Base-by-base conservation (phyloP, 2,113 vertebrate genomes). In the Amphilophus citrinellus region DNA sequence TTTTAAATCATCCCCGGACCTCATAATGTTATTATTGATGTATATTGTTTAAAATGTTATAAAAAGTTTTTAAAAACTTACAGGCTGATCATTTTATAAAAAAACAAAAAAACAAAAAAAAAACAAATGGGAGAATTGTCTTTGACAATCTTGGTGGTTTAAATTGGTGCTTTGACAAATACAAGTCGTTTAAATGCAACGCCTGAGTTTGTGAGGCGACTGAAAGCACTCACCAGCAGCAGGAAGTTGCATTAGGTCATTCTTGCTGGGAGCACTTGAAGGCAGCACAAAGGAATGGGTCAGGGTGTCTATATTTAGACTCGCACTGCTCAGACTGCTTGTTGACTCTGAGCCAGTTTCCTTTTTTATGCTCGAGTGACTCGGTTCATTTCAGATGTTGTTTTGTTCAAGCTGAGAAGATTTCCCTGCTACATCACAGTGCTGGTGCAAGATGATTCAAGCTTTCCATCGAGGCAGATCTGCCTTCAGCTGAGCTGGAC, bases 301-400 rank as follows among this genome's bases (percentile, higher is more conserved):
- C 65, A 86, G 24, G 27, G 30, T 2, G 32, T 85, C 80, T 93
- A 93, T 94, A 89, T 90, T 78, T 93, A 91, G 85, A 32, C 60
- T 32, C 20, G 1, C 17, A 27, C 56, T 61, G 71, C 30, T 82
- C 53, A 22, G 60, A 35, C 76, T 76, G 42, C 61, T 62, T 59
- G 62, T 68, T 86, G 79, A 78, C 76, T 68, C 50, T 44, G 17
- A 9, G 68, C 18, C 71, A 24, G 22, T n/a, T 73, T 80, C 39
- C 63, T 77, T 90, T 84, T 78, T 89, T 71, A 11, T 6, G 3
- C 14, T 11, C 1, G 13, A 39, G 37, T 3, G 1, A n/a, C 50
- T 37, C 3, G 7, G 44, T 61, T 79, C 37, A 50, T 47, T 30
- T 76, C 66, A 84, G 61, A 50, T 59, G 44, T 65, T 82, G 53